Conservation (phyloP, 2,888 invertebrate species). For the Scaptomyza polygonia region DNA sequence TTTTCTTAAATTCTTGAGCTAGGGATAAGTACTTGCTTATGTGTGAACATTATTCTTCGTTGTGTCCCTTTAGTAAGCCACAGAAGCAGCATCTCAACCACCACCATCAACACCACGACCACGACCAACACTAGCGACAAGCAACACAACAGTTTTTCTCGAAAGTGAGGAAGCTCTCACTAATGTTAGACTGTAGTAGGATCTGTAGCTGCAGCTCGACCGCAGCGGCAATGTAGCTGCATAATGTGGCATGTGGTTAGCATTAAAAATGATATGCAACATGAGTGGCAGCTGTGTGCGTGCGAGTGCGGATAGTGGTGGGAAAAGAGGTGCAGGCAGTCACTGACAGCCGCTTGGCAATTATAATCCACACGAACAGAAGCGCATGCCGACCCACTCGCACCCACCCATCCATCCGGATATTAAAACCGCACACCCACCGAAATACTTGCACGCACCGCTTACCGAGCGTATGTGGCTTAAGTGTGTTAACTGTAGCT, state of each 20-base stretch:
- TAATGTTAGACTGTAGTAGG: conserved; percentile 1
- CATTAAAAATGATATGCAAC: conserved; percentile 81
- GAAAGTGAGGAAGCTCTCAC: conserved; percentile 12
- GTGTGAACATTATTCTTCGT: conserved; percentile 77
- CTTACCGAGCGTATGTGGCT: conserved; percentile 56
- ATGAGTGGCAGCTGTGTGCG: conserved; percentile 59
- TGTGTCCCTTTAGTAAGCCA: conserved; percentile 66
- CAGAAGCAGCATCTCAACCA: conserved; percentile 34
- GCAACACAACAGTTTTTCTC: conserved; percentile 25
- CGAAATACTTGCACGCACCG: conserved; percentile 42
- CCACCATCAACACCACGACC: neutral
- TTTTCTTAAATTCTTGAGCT: conserved; percentile 28
- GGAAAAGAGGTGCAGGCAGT: conserved; percentile 55
- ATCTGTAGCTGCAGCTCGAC: conserved; percentile 50
- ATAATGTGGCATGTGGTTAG: conserved; percentile 81
- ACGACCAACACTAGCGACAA: conserved; percentile 1
- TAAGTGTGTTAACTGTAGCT: conserved; percentile 70
- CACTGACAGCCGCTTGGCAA: conserved; percentile 78
- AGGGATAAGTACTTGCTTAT: conserved; percentile 70
- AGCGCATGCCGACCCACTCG: conserved; percentile 26
- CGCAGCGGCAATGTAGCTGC: conserved; percentile 75
- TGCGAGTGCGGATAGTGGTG: neutral
- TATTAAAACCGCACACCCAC: conserved; percentile 24
- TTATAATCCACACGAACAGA: conserved; percentile 76
- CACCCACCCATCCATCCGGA: conserved; percentile 9